Evolutionary conservation across 2,113 vertebrate species (phyloP).

Genomic region (Cyprinodon variegatus): DNA sequence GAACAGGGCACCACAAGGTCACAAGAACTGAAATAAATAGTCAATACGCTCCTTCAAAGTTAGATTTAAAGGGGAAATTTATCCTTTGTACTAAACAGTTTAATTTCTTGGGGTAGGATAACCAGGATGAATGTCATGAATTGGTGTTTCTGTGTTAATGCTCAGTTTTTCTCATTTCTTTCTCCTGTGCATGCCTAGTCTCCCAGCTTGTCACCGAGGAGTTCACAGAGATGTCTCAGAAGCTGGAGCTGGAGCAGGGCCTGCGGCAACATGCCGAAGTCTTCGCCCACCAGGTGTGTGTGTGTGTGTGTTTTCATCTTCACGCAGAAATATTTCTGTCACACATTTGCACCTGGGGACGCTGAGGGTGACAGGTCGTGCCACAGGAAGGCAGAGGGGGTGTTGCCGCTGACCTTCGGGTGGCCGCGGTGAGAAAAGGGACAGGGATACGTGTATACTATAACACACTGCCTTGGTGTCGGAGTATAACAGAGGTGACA

Average conservation of each 20-base stretch:
- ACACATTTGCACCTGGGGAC: constrained; percentile 60
- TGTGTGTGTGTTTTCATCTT: constrained; percentile 19
- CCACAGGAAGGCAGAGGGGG: constrained; percentile 46
- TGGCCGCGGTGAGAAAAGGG: constrained; percentile 17
- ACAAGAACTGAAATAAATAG: not conserved
- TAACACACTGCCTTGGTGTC: constrained; percentile 22
- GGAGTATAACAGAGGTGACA: constrained; percentile 40
- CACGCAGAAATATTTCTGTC: constrained; percentile 57
- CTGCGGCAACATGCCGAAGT: constrained; percentile 79
- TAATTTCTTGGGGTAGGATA: not conserved
- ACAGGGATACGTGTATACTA: constrained; percentile 8
- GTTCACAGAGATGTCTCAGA: constrained; percentile 77
- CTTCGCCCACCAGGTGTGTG: constrained; percentile 82
- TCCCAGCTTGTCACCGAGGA: constrained; percentile 81
- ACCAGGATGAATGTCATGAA: not conserved
- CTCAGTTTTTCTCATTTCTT: not conserved
- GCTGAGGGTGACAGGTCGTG: constrained; percentile 61
- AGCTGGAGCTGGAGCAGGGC: constrained; percentile 82
- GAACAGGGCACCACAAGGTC: not conserved
- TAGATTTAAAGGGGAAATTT: not conserved
- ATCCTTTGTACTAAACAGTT: not conserved
- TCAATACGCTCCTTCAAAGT: not conserved
- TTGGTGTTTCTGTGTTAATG: constrained; percentile 5
- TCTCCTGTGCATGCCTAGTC: constrained; percentile 61
- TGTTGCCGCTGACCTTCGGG: constrained; percentile 63